phyloP scores from a whole-genome alignment of 2,888 invertebrate species.

The Graphium colonna region DNA sequence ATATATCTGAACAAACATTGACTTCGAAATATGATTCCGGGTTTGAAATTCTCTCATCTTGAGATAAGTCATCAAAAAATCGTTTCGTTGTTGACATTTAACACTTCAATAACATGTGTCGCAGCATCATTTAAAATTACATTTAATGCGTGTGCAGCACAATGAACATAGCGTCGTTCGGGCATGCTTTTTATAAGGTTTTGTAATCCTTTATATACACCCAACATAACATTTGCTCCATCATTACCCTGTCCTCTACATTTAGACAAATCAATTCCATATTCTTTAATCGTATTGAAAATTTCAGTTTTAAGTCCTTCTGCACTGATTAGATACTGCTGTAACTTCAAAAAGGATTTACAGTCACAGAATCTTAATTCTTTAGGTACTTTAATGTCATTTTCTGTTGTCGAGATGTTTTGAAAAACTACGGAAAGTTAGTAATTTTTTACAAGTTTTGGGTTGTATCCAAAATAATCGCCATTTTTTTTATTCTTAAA shows the following conservation, averaged over 20 bases:
- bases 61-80: background rate
- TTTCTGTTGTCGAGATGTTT: conserved; percentile 28
- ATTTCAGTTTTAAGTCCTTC: background rate
- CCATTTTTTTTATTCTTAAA: conserved; percentile 26
- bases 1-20: background rate
- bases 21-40: background rate
- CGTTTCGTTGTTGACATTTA: conserved; percentile 20
- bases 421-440: conserved; percentile 29
- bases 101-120: background rate
- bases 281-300: conserved; percentile 23
- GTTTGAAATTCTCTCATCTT: background rate
- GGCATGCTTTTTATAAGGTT: background rate
- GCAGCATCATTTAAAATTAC: conserved; percentile 1
- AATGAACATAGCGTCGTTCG: background rate
- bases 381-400: conserved; percentile 29
- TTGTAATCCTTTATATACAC: background rate
- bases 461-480: conserved; percentile 27
- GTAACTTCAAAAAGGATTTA: conserved; percentile 8
- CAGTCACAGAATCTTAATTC: conserved; percentile 27
- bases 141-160: conserved; percentile 8
- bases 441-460: conserved; percentile 28
- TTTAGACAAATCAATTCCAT: conserved; percentile 30
- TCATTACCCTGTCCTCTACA: conserved; percentile 24
- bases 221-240: conserved; percentile 5
- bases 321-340: background rate